Conservation (phyloP, 2,113 vertebrate species). For the Xerus inauris region DNA sequence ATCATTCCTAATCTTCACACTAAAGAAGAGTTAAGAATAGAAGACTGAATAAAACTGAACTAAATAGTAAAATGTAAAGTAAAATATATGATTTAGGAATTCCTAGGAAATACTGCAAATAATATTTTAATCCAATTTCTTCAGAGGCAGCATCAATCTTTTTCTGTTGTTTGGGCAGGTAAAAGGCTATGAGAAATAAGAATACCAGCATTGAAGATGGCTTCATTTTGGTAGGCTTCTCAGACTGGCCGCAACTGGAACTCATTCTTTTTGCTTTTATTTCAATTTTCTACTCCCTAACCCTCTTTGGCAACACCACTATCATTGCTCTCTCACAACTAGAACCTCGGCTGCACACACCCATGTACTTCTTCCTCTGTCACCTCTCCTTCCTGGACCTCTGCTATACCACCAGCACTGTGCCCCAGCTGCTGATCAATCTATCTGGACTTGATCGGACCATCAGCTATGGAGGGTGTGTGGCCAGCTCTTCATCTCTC, state of each 20-base stretch:
- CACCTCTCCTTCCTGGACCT: slow-evolving; percentile 33
- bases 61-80: background rate
- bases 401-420: background rate
- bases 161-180: background rate
- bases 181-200: background rate
- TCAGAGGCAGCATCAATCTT: background rate
- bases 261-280: slow-evolving; percentile 7
- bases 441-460: background rate
- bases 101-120: background rate
- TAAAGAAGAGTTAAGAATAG: background rate
- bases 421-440: slow-evolving; percentile 40
- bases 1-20: background rate
- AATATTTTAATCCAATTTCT: background rate
- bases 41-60: background rate
- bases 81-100: background rate
- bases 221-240: slow-evolving; percentile 63
- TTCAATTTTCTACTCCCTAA: slow-evolving; percentile 44
- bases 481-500: background rate
- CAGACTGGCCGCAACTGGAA: slow-evolving; percentile 43
- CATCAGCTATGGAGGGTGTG: slow-evolving; percentile 19
- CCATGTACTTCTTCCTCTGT: slow-evolving; percentile 66
- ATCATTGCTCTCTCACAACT: slow-evolving; percentile 33
- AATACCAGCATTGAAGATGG: background rate
- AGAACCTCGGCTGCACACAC: background rate
- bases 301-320: slow-evolving; percentile 53